These are phyloP conservation scores for Haliclona indistincta DNA, from an alignment of 37 sponge, comb jelly and placozoan species.

Conservation along the genomic window DNA sequence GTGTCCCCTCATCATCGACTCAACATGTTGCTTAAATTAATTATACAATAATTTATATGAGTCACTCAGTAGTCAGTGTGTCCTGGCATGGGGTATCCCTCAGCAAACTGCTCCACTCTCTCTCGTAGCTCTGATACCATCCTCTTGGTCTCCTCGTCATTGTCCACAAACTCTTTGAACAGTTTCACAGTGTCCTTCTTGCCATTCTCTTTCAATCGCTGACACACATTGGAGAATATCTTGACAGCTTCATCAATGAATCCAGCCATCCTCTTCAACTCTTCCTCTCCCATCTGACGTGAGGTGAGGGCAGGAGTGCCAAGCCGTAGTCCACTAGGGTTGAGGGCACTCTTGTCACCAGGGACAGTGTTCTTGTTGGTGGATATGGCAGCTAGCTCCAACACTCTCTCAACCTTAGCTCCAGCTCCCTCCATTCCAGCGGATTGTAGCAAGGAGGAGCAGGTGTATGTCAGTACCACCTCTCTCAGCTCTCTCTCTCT, in stretches of 20 bases:
- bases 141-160: constrained; percentile 39
- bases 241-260: constrained; percentile 80
- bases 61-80: constrained; percentile 60
- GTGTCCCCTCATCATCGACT: not conserved
- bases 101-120: constrained; percentile 70
- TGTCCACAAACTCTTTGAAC: constrained; percentile 70
- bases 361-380: constrained; percentile 99
- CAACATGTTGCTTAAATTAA: not conserved
- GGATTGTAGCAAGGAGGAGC: constrained; percentile 82
- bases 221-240: constrained; percentile 55
- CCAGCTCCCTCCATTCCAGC: constrained; percentile 92
- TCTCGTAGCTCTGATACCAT: constrained; percentile 58
- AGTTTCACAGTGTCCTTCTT: constrained; percentile 38
- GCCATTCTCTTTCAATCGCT: constrained; percentile 3
- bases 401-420: constrained; percentile 73
- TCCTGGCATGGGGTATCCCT: constrained; percentile 85
- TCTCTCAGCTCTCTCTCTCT: too few species aligned
- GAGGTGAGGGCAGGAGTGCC: constrained; percentile 96
- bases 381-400: constrained; percentile 82
- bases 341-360: constrained; percentile 92
- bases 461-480: constrained; percentile 95
- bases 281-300: constrained; percentile 87
- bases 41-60: not conserved
- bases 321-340: constrained; percentile 91
- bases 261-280: constrained; percentile 65